Evolutionary conservation across 2,113 vertebrate species (phyloP).

Genomic region (Tretioscincus oriximinensis): DNA sequence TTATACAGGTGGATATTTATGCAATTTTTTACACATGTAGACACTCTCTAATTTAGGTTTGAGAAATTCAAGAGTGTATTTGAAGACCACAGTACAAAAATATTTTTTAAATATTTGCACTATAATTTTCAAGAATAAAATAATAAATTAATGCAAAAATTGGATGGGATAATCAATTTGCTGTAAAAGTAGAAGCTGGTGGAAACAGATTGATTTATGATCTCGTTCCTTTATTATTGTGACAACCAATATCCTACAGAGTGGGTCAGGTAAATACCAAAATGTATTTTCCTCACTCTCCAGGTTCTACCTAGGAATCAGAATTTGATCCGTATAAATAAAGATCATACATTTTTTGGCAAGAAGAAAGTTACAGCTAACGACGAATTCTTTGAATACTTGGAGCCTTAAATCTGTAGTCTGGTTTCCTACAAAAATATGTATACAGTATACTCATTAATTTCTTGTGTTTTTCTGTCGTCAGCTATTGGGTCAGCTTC

Average conservation of each 20-base stretch:
- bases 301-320: neutral
- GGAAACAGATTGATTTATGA: neutral
- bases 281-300: neutral
- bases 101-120: no score
- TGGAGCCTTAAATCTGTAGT: constrained; percentile 11
- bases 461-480: constrained; percentile 11
- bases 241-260: neutral
- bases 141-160: neutral
- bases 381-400: neutral
- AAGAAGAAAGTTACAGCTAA: neutral
- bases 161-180: neutral
- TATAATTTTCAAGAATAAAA: neutral
- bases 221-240: neutral
- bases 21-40: neutral
- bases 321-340: neutral
- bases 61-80: no score
- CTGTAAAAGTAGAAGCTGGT: neutral
- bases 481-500: neutral
- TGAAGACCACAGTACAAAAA: no score
- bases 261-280: neutral
- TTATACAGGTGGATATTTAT: no score
- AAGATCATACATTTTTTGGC: neutral
- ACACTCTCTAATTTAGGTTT: no score
- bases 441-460: neutral
- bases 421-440: constrained; percentile 14